phyloP scores from a whole-genome alignment of 2,113 vertebrate species.

The Aviceda subcristata region DNA sequence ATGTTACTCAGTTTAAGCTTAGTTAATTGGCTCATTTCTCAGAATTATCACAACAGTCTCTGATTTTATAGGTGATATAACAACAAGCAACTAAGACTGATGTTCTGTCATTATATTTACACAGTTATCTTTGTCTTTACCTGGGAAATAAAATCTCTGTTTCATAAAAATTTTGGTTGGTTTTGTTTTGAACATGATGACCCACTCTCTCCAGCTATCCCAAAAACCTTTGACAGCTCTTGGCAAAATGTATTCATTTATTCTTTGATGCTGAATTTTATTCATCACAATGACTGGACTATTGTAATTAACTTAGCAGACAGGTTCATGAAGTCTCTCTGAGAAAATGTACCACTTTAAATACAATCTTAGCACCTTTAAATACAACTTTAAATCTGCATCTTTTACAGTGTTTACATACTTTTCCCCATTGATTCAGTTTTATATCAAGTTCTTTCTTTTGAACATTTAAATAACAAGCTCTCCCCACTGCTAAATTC shows the following conservation, averaged over 20 bases:
- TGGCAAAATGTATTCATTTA: neutral
- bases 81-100: neutral
- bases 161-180: neutral
- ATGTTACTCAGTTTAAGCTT: neutral
- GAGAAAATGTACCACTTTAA: neutral
- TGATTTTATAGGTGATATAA: neutral
- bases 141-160: neutral
- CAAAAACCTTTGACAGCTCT: neutral
- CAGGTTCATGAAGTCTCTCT: neutral
- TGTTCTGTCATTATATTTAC: neutral
- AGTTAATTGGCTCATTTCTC: neutral
- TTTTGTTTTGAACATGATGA: neutral
- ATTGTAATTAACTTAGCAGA: neutral
- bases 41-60: neutral
- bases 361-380: neutral
- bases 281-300: neutral
- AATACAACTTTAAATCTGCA: neutral
- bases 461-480: neutral
- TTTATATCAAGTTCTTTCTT: neutral
- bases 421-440: neutral
- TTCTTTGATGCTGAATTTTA: neutral
- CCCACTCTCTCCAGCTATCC: neutral
- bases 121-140: neutral
- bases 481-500: neutral
- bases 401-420: neutral